Evolutionary conservation across 2,797 vertebrate species (phyloP), one percentile per base, ranked within the genome.

Genomic region (Molossus molossus): DNA sequence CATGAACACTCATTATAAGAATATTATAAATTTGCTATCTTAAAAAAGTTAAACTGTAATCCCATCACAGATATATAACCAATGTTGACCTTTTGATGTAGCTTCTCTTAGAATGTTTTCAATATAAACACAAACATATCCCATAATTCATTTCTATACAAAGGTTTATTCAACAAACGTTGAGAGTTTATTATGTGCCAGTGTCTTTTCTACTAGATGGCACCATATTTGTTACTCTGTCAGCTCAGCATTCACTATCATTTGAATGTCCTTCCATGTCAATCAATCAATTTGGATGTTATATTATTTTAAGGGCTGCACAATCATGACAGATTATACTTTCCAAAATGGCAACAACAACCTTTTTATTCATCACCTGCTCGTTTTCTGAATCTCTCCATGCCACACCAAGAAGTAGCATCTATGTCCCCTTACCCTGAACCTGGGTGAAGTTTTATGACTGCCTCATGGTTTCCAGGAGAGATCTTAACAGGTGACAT

Each of bases 41-140:
- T 88, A 13, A 81, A 86, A 85, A 95, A 48, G 50, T 77, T 92
- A 75, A 90, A 85, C 70, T 94, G 17, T 6, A 90, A 9, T 75
- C 40, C 53, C 18, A 67, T 89, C 60, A 53, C 48, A 94, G 64
- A 81, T 77, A 48, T 82, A 83, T 55, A 50, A 89, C 40, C 58
- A 76, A 53, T 80, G 64, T 85, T 92, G 62, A 70, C 15, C 45
- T 91, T 92, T 86, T 72, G 33, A 25, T 70, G 10, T 86, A 69
- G 48, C 21, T 69, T 86, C 77, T 82, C 87, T 93, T 53, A 90
- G 60, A 89, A 86, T 95, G 27, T 79, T 88, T 95, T 94, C 12
- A 93, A 14, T 69, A 80, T 80, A 62, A 80, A 76, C 7, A 67
- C n/a, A 95, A 80, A 84, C n/a, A 70, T 67, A 72, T 96, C 75